Conservation (phyloP, 2,113 vertebrate species). For the Poicephalus meyeri region DNA sequence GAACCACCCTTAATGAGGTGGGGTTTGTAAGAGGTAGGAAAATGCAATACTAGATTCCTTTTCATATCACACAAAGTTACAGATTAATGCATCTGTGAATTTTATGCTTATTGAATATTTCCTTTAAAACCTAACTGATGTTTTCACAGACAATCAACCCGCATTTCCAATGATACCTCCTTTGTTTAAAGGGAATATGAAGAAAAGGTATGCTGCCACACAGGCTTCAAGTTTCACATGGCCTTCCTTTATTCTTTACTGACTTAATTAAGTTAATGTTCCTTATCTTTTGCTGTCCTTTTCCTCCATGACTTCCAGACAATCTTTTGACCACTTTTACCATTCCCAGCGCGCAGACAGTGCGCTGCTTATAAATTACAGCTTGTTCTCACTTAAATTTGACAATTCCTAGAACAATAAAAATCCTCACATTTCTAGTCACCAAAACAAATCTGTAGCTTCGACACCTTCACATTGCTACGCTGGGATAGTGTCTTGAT, state of each 20-base stretch:
- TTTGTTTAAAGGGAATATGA: not conserved
- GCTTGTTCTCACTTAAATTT: not conserved
- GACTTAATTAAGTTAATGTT: not conserved
- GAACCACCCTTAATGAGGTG: not conserved
- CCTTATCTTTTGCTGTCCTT: not conserved
- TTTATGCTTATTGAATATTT: slow-evolving; percentile 12
- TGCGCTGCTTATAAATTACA: not conserved
- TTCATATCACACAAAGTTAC: not conserved
- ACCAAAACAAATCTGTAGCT: not conserved
- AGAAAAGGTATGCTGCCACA: not conserved
- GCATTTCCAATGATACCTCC: not conserved
- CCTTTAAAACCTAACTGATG: slow-evolving; percentile 25
- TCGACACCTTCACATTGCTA: not conserved
- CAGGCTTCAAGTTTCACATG: not conserved
- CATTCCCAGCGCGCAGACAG: not conserved
- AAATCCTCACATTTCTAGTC: not conserved
- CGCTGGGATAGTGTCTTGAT: not conserved
- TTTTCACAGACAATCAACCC: slow-evolving; percentile 23
- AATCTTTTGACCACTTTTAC: not conserved
- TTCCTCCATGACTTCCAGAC: not conserved
- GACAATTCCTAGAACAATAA: not conserved
- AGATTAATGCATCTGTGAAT: not conserved
- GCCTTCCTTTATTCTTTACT: not conserved
- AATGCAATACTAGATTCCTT: not conserved
- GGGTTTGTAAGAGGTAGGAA: not conserved